Evolutionary conservation across 2,113 vertebrate species (phyloP).

Genomic region (Hiodon tergisus): DNA sequence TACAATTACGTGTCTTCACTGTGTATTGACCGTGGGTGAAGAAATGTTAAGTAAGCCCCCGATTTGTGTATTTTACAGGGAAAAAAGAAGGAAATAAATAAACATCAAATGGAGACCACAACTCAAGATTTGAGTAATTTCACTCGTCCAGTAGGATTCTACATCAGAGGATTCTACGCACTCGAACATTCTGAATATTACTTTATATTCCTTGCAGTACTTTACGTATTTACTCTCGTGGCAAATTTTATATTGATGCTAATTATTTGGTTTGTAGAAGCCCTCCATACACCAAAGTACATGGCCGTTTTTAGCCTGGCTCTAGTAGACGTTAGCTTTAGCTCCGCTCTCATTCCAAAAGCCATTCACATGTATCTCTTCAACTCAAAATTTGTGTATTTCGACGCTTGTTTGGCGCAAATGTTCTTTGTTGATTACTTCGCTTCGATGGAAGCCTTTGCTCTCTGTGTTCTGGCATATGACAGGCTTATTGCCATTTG

Average conservation of each 20-base stretch:
- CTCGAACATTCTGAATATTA: conserved; percentile 15
- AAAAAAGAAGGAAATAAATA: background rate
- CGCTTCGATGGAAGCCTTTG: conserved; percentile 18
- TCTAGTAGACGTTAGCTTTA: conserved; percentile 12
- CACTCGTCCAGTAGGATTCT: background rate
- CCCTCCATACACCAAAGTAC: conserved; percentile 20
- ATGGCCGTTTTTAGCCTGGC: conserved; percentile 22
- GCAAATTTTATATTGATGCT: conserved; percentile 17
- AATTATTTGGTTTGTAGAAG: conserved; percentile 10
- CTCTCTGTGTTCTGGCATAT: conserved; percentile 18
- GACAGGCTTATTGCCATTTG: conserved; percentile 23
- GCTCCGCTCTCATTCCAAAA: conserved; percentile 16
- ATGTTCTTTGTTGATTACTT: conserved; percentile 20
- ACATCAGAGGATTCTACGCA: conserved; percentile 4
- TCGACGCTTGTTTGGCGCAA: conserved; percentile 9
- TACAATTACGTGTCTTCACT: too few species aligned
- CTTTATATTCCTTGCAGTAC: conserved; percentile 13
- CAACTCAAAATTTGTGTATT: conserved; percentile 15
- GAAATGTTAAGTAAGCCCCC: too few species aligned
- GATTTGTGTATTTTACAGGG: background rate
- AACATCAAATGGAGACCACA: background rate
- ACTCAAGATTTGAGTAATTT: conserved; percentile 12
- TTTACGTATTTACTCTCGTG: conserved; percentile 21
- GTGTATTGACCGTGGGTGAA: too few species aligned
- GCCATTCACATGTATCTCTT: conserved; percentile 19